Evolutionary conservation across 1,140 invertebrate species (phyloP), one percentile per base, ranked within the genome.

Genomic region (Nymphalis io): DNA sequence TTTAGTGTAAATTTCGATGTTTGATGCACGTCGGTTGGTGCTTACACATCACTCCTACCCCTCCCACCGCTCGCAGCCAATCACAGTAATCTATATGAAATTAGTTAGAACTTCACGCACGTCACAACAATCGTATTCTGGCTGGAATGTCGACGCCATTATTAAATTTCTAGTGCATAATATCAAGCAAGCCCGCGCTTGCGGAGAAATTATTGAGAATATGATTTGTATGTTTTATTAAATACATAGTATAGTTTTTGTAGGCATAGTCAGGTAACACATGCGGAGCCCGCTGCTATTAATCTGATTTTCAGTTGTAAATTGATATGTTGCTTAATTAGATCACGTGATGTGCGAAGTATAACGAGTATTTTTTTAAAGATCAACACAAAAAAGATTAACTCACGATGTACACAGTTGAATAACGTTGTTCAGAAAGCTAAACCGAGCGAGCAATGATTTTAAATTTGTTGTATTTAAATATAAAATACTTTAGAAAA

Each of bases 1-100:
- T 27, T 13, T 27, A 3, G 21, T 55, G 16, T 20, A 20, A 51
- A 12, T 51, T 20, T 16, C 44, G 8, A 16, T 12, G 46, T 55
- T 55, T 55, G 44, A 66, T 70, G 57, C 20, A 62, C 65, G 60
- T 74, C 70, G 53, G 76, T 73, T 78, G 73, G 76, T 68, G 75
- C 76, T 75, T 73, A 72, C 40, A 51, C 68, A 70, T 67, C 64
- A 72, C 64, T 73, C 73, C 71, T 60, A 59, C 68, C 67, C 74
- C 73, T 55, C 69, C 72, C 38, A 40, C 67, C 58, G 46, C 61
- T 61, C 70, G 57, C 60, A 58, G 70, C 85, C 85, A 85, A 86
- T 88, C 85, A 80, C 76, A 76, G 70, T 74, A 71, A 80, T 75
- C 77, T 79, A 75, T 76, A 74, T 70, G 71, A 84, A 80, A 83